A percentile compares a stretch with the other conserved stretches of the same genome.
These are phyloP conservation scores for Polyommatus icarus DNA, from an alignment of 2,888 invertebrate species.

Conservation along the genomic window DNA sequence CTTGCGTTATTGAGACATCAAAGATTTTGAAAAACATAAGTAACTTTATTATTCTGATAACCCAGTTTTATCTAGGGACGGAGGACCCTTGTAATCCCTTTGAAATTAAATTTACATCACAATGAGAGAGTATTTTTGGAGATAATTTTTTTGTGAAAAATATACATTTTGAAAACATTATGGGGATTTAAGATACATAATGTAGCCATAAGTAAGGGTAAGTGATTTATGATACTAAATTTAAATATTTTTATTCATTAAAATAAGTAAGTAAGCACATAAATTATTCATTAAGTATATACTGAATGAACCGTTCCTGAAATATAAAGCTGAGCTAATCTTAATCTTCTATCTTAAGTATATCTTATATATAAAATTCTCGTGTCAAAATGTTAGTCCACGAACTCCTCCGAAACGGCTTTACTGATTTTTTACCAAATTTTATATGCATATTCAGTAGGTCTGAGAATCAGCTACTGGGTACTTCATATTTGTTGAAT, in stretches of 20 bases:
- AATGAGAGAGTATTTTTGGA: neutral
- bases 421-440: too few relatives aligned
- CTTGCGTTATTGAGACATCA: constrained; percentile 14
- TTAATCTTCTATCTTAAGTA: too few relatives aligned
- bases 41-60: constrained; percentile 20
- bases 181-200: neutral
- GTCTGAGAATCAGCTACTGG: too few relatives aligned
- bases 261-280: neutral
- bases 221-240: neutral
- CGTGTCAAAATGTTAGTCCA: too few relatives aligned
- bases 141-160: neutral
- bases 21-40: constrained; percentile 15
- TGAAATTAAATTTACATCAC: constrained; percentile 27
- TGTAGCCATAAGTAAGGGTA: neutral
- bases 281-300: neutral
- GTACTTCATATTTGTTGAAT: too few relatives aligned
- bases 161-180: neutral
- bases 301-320: too few relatives aligned
- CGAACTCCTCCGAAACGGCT: too few relatives aligned
- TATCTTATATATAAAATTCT: too few relatives aligned
- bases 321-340: too few relatives aligned
- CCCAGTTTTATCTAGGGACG: constrained; percentile 20
- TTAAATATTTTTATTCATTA: neutral
- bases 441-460: too few relatives aligned
- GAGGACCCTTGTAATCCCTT: constrained; percentile 15